Evolutionary conservation across 2,113 vertebrate genomes (phyloP).

Genomic region (Gorsachius goisagi): DNA sequence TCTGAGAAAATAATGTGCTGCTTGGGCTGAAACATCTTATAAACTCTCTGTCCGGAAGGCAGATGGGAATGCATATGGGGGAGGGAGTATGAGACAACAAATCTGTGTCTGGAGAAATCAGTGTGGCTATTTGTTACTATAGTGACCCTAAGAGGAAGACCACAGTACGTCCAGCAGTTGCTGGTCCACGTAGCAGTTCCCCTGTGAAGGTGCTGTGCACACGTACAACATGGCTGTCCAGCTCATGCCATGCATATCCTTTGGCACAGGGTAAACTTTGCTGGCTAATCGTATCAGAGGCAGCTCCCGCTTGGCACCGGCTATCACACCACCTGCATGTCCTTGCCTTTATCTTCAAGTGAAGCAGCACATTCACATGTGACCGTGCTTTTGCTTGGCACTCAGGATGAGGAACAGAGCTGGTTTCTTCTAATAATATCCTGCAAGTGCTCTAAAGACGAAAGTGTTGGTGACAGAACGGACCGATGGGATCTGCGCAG

Average conservation of each 20-base stretch:
- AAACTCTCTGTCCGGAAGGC: not conserved
- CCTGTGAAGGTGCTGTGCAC: not conserved
- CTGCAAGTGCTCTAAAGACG: not conserved
- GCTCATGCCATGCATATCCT: accelerated
- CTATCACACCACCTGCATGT: not conserved
- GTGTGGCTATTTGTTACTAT: not conserved
- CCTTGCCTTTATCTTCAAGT: not conserved
- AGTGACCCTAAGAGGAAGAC: not conserved
- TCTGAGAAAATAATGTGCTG: not conserved
- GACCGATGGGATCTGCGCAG: not conserved
- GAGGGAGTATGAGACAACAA: not conserved
- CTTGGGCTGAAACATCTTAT: not conserved
- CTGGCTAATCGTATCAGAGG: not conserved
- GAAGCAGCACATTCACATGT: accelerated
- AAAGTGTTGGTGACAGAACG: not conserved
- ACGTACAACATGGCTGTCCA: accelerated
- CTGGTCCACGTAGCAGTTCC: not conserved
- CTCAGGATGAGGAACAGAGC: not conserved
- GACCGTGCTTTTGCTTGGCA: not conserved
- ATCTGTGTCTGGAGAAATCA: not conserved
- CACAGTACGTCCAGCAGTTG: not conserved
- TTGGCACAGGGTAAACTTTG: not conserved
- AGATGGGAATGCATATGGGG: not conserved
- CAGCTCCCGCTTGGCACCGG: accelerated
- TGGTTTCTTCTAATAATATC: not conserved